These are phyloP conservation scores for Leucophenga montana DNA, from an alignment of 2,888 invertebrate genomes.

Conservation along the genomic window DNA sequence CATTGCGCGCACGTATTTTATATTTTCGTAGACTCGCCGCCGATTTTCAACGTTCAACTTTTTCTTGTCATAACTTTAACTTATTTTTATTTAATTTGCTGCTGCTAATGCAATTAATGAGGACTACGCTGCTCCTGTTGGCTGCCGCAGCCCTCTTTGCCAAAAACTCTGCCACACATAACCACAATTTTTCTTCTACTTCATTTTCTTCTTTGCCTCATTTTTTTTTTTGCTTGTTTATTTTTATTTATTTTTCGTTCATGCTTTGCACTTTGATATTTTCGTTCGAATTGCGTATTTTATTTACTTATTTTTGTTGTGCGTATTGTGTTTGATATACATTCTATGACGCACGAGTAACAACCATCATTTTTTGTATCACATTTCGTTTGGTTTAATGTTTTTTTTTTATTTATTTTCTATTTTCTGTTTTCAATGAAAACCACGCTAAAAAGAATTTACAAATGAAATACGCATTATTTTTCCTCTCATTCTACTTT, in stretches of 20 bases:
- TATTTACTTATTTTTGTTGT: conserved; percentile 20
- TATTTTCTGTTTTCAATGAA: conserved; percentile 35
- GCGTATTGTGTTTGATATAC: no score
- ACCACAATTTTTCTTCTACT: conserved; percentile 30
- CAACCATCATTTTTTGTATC: neutral
- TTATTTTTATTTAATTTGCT: no score
- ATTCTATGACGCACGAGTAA: conserved; percentile 15
- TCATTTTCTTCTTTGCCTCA: neutral
- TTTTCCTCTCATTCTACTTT: conserved; percentile 30
- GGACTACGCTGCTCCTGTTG: neutral
- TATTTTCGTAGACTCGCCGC: no score
- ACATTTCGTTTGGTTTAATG: conserved; percentile 19
- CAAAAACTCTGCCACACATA: conserved; percentile 27
- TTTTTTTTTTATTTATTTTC: no score
- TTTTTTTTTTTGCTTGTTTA: neutral
- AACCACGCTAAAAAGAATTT: conserved; percentile 52
- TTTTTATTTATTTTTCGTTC: neutral
- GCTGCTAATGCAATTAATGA: no score
- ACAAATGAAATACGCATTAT: conserved; percentile 58
- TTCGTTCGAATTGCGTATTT: conserved; percentile 1
- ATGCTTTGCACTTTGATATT: conserved; percentile 2
- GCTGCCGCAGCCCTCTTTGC: neutral
- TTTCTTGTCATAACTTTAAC: no score
- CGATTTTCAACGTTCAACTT: no score
- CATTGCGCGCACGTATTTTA: no score